Percentiles rank a stretch among this genome's conserved stretches.
phyloP scores from a whole-genome alignment of 2,888 invertebrate species.

The Microctonus brassicae region DNA sequence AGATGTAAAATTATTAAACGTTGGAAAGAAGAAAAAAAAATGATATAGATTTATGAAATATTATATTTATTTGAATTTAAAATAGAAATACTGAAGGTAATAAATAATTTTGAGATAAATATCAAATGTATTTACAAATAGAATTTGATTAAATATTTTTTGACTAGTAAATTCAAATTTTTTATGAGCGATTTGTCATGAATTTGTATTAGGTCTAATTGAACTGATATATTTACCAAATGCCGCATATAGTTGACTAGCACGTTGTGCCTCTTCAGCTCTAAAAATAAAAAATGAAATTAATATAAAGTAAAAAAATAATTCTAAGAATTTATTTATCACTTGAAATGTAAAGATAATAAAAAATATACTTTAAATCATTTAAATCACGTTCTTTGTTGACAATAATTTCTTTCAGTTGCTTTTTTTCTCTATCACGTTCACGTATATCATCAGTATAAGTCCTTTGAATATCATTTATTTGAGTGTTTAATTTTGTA shows the following conservation, averaged over 20 bases:
- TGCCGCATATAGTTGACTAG: slow-evolving; percentile 61
- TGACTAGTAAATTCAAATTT: background rate
- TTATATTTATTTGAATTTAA: slow-evolving; percentile 29
- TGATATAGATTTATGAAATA: background rate
- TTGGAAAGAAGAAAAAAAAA: background rate
- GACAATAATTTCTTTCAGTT: slow-evolving; percentile 52
- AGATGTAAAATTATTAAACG: background rate
- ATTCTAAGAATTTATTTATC: background rate
- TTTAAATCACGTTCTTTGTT: slow-evolving; percentile 58
- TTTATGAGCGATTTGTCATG: slow-evolving; percentile 24
- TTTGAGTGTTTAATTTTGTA: slow-evolving; percentile 52
- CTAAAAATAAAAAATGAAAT: slow-evolving; percentile 47
- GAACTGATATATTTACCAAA: slow-evolving; percentile 62
- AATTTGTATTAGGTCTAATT: slow-evolving; percentile 48
- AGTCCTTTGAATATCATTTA: slow-evolving; percentile 55
- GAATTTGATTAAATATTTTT: background rate
- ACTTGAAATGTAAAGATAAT: background rate
- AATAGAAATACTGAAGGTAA: slow-evolving; percentile 18
- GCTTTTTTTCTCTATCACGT: slow-evolving; percentile 55
- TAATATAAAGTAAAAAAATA: slow-evolving; percentile 14
- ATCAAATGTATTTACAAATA: slow-evolving; percentile 41
- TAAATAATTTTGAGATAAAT: slow-evolving; percentile 21
- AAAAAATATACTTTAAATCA: slow-evolving; percentile 51
- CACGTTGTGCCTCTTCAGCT: slow-evolving; percentile 62
- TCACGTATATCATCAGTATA: slow-evolving; percentile 55